Conservation (phyloP, 2,113 vertebrate genomes). For the Seriola quinqueradiata region DNA sequence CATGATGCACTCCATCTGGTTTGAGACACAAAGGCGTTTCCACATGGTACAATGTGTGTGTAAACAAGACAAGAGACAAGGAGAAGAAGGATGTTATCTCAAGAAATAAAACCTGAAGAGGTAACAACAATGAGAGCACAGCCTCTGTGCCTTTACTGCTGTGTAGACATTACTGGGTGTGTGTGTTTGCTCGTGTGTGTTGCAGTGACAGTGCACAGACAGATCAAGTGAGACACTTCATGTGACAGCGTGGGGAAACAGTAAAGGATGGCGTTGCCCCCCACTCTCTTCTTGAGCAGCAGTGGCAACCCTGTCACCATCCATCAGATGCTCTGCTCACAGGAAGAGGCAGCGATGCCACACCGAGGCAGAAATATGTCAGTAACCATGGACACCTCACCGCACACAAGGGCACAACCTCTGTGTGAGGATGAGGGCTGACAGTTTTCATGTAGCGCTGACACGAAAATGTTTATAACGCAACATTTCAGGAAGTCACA, state of each 20-base stretch:
- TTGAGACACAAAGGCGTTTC: slow-evolving; percentile 14
- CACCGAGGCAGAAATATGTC: slow-evolving; percentile 50
- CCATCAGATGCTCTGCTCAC: slow-evolving; percentile 66
- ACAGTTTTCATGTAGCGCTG: neutral
- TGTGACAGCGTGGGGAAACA: slow-evolving; percentile 31
- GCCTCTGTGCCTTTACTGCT: slow-evolving; percentile 5
- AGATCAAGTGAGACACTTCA: neutral
- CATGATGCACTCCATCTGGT: slow-evolving; percentile 8
- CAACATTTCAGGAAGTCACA: slow-evolving; percentile 5
- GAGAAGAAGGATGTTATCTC: slow-evolving; percentile 24
- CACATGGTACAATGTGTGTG: neutral
- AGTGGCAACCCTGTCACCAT: slow-evolving; percentile 56
- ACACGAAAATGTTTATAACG: neutral
- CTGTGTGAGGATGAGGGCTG: neutral
- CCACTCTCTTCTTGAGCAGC: slow-evolving; percentile 60
- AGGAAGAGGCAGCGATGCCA: slow-evolving; percentile 25
- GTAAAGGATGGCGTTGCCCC: slow-evolving; percentile 45
- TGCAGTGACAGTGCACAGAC: neutral
- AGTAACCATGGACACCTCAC: slow-evolving; percentile 8
- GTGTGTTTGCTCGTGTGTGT: neutral
- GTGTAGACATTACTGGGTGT: slow-evolving; percentile 1
- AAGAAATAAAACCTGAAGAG: slow-evolving; percentile 21
- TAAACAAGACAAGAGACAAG: slow-evolving; percentile 11
- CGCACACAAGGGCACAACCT: slow-evolving; percentile 26
- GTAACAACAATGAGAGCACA: slow-evolving; percentile 7